Evolutionary conservation across 2,113 vertebrate genomes (phyloP).

Genomic region (Pseudolaguvia tuberculata): DNA sequence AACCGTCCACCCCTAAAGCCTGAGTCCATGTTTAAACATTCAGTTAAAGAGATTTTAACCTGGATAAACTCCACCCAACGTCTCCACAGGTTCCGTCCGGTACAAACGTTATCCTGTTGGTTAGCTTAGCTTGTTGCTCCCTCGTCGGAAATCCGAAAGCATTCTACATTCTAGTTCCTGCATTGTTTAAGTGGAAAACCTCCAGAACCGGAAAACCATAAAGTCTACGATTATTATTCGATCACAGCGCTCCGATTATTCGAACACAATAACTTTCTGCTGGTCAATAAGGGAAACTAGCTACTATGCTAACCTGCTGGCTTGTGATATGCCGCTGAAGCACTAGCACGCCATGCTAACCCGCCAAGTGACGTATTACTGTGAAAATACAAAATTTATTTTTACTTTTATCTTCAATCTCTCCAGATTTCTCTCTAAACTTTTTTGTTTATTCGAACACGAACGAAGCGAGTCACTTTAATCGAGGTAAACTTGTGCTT

Average conservation of each 20-base stretch:
- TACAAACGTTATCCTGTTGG: neutral
- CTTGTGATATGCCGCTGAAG: neutral
- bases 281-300: conserved; percentile 41
- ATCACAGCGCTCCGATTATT: neutral
- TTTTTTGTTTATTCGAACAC: neutral
- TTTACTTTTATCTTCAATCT: neutral
- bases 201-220: neutral
- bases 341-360: conserved; percentile 41
- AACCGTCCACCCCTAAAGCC: neutral
- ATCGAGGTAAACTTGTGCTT: conserved; percentile 15
- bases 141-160: neutral
- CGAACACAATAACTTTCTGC: conserved; percentile 23
- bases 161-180: conserved; percentile 2
- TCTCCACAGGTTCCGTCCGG: conserved; percentile 16
- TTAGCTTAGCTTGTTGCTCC: conserved; percentile 41
- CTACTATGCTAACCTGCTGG: conserved; percentile 42
- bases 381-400: conserved; percentile 14
- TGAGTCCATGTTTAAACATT: neutral
- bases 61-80: conserved; percentile 15
- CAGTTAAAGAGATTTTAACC: neutral
- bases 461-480: neutral
- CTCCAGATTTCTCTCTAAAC: neutral
- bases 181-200: neutral
- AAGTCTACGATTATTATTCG: neutral
- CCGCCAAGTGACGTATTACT: conserved; percentile 26